Percentiles rank a stretch among this genome's conserved stretches.
These are phyloP conservation scores for Noctua janthe DNA, from an alignment of 2,888 invertebrate species.

Conservation along the genomic window DNA sequence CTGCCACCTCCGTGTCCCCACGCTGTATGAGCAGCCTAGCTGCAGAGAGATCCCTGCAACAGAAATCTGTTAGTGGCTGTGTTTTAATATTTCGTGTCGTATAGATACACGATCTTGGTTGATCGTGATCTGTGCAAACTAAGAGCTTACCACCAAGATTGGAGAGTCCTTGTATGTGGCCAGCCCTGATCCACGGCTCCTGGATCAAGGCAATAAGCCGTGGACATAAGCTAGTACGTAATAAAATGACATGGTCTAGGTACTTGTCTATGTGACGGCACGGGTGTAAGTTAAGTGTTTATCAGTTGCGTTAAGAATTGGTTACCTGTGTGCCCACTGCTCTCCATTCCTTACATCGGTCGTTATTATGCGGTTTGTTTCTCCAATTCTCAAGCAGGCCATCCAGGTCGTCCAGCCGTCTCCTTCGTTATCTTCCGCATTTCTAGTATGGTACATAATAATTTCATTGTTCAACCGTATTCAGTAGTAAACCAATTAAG, in stretches of 20 bases:
- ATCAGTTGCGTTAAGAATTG: not conserved
- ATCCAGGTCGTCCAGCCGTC: not conserved
- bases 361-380: not conserved
- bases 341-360: not conserved
- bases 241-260: not conserved
- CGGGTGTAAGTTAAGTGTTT: not conserved
- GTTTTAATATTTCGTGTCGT: no score
- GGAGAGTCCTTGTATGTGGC: no score
- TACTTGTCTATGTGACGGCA: not conserved
- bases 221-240: not conserved
- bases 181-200: no score
- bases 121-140: no score
- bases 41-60: no score
- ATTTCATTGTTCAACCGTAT: not conserved
- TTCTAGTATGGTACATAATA: not conserved
- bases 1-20: no score
- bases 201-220: no score
- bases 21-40: no score
- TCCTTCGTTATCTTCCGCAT: not conserved
- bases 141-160: no score
- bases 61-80: no score
- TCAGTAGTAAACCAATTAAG: not conserved
- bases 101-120: no score
- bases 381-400: not conserved
- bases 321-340: not conserved